Percentiles rank a stretch among this genome's conserved stretches.
Evolutionary conservation across 2,888 invertebrate species (phyloP).

Genomic region (Eupithecia dodoneata): DNA sequence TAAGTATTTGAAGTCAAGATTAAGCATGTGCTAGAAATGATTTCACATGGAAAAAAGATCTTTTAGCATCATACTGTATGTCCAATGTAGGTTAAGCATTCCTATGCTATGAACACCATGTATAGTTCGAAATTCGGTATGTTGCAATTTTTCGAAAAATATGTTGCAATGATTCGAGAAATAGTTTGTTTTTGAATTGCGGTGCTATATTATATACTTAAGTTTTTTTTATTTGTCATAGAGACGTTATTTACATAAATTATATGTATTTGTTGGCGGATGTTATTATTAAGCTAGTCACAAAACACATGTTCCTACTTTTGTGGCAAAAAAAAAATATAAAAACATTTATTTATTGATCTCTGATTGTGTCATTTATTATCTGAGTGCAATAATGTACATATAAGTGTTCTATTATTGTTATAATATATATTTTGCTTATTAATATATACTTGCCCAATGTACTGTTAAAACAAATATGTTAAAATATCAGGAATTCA

Average conservation of each 20-base stretch:
- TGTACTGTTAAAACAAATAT: background rate
- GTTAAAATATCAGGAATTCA: background rate
- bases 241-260: slow-evolving; percentile 40
- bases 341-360: slow-evolving; percentile 48
- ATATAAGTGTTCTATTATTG: slow-evolving; percentile 3
- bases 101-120: slow-evolving; percentile 5
- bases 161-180: slow-evolving; percentile 31
- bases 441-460: background rate
- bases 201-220: slow-evolving; percentile 47
- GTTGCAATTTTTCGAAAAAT: slow-evolving; percentile 52
- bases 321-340: slow-evolving; percentile 31
- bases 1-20: slow-evolving; percentile 44
- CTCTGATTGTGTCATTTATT: slow-evolving; percentile 57
- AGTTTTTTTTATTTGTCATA: slow-evolving; percentile 41
- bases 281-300: slow-evolving; percentile 45
- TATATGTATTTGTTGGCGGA: slow-evolving; percentile 37
- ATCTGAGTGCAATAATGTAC: slow-evolving; percentile 13
- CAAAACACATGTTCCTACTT: slow-evolving; percentile 43
- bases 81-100: background rate
- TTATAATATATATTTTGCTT: slow-evolving; percentile 4
- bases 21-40: slow-evolving; percentile 16
- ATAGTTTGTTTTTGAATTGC: slow-evolving; percentile 46
- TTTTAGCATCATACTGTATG: background rate
- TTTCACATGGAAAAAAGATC: slow-evolving; percentile 13
- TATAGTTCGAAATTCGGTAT: slow-evolving; percentile 38